Percentiles rank a stretch among this genome's conserved stretches.
Conservation (phyloP, 2,888 invertebrate genomes). For the Hirtodrosophila cameraria region DNA sequence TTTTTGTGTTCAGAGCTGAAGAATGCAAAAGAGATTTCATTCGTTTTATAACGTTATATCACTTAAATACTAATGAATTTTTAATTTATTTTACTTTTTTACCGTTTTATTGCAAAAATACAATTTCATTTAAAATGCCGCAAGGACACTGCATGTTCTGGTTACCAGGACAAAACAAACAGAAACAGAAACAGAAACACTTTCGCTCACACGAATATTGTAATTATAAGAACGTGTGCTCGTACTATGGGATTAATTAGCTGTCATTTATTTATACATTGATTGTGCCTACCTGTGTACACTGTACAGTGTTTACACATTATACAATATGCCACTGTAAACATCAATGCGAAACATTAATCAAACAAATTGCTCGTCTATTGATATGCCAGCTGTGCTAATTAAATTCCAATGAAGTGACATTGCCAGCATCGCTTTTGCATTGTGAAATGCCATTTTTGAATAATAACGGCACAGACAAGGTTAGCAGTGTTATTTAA, state of each 20-base stretch:
- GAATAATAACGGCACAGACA: conserved; percentile 17
- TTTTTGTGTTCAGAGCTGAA: neutral
- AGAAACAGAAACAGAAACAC: conserved; percentile 19
- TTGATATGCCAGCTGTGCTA: conserved; percentile 40
- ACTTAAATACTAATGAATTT: conserved; percentile 65
- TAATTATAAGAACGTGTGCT: neutral
- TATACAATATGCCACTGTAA: conserved; percentile 12
- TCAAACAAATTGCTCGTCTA: conserved; percentile 45
- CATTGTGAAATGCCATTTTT: conserved; percentile 16
- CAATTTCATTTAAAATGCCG: conserved; percentile 63
- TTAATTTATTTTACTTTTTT: conserved; percentile 60
- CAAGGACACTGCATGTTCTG: conserved; percentile 53
- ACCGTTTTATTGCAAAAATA: conserved; percentile 35
- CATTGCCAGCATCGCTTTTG: conserved; percentile 43
- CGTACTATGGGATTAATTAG: conserved; percentile 60
- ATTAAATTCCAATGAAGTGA: conserved; percentile 69
- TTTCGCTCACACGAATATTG: neutral
- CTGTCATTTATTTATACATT: conserved; percentile 70
- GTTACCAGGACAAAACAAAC: conserved; percentile 5
- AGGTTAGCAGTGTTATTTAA: conserved; percentile 5
- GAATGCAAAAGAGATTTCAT: conserved; percentile 11
- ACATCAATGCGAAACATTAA: conserved; percentile 53
- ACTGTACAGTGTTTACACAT: neutral
- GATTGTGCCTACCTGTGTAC: conserved; percentile 33
- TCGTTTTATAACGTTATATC: conserved; percentile 13